Conservation (phyloP, 2,113 vertebrate genomes). For the Pantherophis guttatus region DNA sequence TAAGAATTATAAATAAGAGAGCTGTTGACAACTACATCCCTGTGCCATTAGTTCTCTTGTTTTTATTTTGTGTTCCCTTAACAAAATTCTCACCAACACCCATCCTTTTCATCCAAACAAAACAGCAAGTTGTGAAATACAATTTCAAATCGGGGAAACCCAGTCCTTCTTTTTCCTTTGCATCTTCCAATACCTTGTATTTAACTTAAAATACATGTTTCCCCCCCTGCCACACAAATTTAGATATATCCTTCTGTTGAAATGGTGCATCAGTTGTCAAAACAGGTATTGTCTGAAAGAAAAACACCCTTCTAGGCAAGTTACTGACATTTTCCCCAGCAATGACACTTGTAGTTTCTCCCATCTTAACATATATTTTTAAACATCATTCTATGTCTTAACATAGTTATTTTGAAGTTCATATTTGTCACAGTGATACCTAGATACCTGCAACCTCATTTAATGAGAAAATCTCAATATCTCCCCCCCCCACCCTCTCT, state of each 20-base stretch:
- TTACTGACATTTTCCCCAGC: neutral
- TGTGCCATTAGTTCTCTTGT: neutral
- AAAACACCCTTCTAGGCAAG: neutral
- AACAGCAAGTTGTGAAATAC: neutral
- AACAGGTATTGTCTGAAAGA: neutral
- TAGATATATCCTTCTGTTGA: neutral
- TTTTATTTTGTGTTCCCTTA: neutral
- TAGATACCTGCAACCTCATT: neutral
- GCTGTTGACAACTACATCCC: neutral
- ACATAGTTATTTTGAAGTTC: neutral
- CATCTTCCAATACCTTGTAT: neutral
- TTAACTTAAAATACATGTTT: neutral
- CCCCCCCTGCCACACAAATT: neutral
- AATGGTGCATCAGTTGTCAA: neutral
- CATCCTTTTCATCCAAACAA: neutral
- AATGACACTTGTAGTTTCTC: neutral
- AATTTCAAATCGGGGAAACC: neutral
- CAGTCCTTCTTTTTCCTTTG: neutral
- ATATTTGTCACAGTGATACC: neutral
- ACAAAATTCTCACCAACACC: neutral
- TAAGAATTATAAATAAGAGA: neutral
- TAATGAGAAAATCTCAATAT: neutral
- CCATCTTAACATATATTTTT: neutral
- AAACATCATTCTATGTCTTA: neutral
- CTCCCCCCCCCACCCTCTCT: no score